These are phyloP conservation scores for Ectropis grisescens DNA, from an alignment of 1,140 invertebrate species.

Conservation along the genomic window DNA sequence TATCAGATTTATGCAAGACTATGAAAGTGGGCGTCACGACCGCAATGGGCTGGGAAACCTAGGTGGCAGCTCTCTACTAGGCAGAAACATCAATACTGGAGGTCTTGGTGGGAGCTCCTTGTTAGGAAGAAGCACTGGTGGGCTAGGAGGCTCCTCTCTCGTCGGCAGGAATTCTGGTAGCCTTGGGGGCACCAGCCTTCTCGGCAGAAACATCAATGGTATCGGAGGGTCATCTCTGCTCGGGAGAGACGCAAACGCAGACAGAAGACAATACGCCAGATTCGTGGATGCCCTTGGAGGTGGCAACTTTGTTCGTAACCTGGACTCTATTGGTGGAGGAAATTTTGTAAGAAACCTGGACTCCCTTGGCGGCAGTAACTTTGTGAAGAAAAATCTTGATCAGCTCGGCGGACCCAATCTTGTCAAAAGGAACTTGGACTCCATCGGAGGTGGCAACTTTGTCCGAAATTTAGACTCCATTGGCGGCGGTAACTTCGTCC, in stretches of 20 bases:
- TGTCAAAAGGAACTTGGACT: conserved; percentile 50
- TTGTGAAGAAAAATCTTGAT: conserved; percentile 64
- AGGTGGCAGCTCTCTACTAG: conserved; percentile 18
- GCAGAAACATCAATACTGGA: conserved; percentile 12
- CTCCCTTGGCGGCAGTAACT: conserved; percentile 53
- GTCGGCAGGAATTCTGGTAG: conserved; percentile 33
- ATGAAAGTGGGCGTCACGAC: conserved; percentile 26
- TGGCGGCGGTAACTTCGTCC: conserved; percentile 57
- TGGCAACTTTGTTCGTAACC: conserved; percentile 51
- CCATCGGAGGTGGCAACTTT: conserved; percentile 59
- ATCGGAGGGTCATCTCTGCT: conserved; percentile 27
- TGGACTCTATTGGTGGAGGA: conserved; percentile 56
- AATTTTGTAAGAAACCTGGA: conserved; percentile 57
- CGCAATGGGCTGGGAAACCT: conserved; percentile 31
- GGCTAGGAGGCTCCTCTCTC: conserved; percentile 14
- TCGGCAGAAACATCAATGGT: conserved; percentile 27
- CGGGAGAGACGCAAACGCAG: conserved; percentile 37
- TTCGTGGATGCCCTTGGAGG: conserved; percentile 60
- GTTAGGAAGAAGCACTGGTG: conserved; percentile 7
- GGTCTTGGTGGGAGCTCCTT: conserved; percentile 27
- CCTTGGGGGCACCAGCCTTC: conserved; percentile 17
- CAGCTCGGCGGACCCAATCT: conserved; percentile 64
- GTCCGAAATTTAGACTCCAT: conserved; percentile 58
- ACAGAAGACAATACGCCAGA: conserved; percentile 33
- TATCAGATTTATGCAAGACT: conserved; percentile 34